phyloP scores from a whole-genome alignment of 2,797 vertebrate genomes.

The Pyrocephalus nanus region DNA sequence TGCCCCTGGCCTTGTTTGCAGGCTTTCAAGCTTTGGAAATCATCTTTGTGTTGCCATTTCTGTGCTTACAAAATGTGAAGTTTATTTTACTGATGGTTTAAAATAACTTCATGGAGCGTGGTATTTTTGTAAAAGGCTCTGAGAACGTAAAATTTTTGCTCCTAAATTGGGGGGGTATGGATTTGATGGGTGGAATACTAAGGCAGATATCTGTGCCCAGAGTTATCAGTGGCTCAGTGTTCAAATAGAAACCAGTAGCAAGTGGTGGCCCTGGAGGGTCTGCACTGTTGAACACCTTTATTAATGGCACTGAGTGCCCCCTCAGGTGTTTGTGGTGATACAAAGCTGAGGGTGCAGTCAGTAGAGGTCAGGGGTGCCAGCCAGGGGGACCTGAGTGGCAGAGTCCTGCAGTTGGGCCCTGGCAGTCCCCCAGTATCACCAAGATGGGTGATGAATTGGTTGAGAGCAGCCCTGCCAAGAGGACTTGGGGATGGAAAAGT shows the following conservation, averaged over 20 bases:
- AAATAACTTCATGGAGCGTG: background rate
- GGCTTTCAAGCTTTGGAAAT: background rate
- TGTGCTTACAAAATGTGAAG: background rate
- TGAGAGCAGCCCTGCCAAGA: background rate
- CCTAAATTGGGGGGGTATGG: background rate
- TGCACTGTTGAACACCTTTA: background rate
- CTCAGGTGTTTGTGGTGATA: background rate
- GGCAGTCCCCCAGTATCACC: background rate
- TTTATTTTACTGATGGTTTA: background rate
- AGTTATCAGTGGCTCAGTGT: background rate
- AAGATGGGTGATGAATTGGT: background rate
- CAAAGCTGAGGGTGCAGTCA: background rate
- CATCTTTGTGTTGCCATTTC: background rate
- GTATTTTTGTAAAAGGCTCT: background rate
- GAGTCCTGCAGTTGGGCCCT: background rate
- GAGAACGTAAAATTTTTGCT: background rate
- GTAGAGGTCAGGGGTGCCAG: background rate
- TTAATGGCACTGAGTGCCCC: too few species aligned
- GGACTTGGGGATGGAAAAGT: background rate
- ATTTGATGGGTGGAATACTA: background rate
- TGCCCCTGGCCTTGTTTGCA: background rate
- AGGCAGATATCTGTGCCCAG: too few species aligned
- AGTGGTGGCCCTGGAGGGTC: background rate
- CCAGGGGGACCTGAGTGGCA: background rate
- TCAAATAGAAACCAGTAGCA: background rate